A percentile compares a stretch with the other conserved stretches of the same genome.
Evolutionary conservation across 2,797 vertebrate species (phyloP).

Genomic region (Bryconaethiops microstoma): DNA sequence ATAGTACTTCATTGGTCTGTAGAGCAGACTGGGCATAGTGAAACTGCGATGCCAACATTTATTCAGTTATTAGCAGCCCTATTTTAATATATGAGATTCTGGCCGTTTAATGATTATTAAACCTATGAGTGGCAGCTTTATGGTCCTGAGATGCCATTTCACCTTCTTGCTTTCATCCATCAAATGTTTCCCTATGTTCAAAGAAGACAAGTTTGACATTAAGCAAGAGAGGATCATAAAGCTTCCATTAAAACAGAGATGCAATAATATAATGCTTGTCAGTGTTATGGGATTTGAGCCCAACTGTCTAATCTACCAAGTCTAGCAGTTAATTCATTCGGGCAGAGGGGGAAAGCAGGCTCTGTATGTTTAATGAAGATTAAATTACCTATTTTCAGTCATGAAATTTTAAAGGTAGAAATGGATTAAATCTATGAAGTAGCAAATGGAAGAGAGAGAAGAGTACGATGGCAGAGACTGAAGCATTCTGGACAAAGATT

Average conservation of each 20-base stretch:
- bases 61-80: too few relatives aligned
- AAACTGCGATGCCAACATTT: too few relatives aligned
- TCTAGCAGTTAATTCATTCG: conserved; percentile 68
- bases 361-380: conserved; percentile 79
- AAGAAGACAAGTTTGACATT: conserved; percentile 66
- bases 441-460: conserved; percentile 59
- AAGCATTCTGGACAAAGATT: conserved; percentile 56
- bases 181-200: conserved; percentile 63
- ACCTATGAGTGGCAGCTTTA: too few relatives aligned
- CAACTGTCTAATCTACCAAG: conserved; percentile 61
- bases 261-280: conserved; percentile 66
- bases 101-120: too few relatives aligned
- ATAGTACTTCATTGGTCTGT: too few relatives aligned
- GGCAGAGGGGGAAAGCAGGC: conserved; percentile 59
- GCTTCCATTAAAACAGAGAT: conserved; percentile 64
- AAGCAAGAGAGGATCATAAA: conserved; percentile 63
- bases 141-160: conserved; percentile 63
- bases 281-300: conserved; percentile 65
- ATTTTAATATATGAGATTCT: too few relatives aligned
- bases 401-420: conserved; percentile 73
- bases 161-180: conserved; percentile 72
- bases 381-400: conserved; percentile 78
- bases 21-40: too few relatives aligned
- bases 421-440: conserved; percentile 62
- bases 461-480: conserved; percentile 36